Percentiles rank a stretch among this genome's conserved stretches.
Conservation (phyloP, 2,797 vertebrate species). For the Hozukius guyotensis region DNA sequence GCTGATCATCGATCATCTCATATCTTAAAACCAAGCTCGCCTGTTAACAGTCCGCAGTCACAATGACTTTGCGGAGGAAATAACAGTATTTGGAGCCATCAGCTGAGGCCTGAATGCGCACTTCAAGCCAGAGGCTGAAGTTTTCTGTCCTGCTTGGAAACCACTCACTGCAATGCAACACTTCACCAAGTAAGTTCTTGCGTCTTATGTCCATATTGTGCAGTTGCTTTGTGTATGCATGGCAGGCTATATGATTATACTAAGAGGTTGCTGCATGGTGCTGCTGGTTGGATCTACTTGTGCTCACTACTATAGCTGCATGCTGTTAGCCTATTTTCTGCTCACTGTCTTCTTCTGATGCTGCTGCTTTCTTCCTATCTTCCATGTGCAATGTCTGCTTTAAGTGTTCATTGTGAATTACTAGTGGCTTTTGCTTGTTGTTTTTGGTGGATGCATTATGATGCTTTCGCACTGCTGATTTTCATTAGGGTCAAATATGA, state of each 20-base stretch:
- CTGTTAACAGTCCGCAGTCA: no score
- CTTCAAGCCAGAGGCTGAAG: fast-evolving
- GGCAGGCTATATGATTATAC: background rate
- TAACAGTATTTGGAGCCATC: background rate
- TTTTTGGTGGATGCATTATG: background rate
- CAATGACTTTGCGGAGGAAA: background rate
- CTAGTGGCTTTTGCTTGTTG: background rate
- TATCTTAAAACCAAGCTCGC: background rate
- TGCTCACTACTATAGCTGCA: no score
- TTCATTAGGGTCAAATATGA: background rate
- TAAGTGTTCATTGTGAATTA: background rate
- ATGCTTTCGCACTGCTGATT: background rate
- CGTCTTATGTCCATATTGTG: background rate
- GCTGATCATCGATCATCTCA: no score
- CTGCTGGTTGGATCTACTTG: background rate
- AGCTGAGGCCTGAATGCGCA: background rate
- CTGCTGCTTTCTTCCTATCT: background rate
- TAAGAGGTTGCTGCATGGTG: background rate
- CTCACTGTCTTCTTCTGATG: background rate
- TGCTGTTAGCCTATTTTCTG: background rate
- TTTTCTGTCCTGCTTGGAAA: background rate
- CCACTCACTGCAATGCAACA: background rate
- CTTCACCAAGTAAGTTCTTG: background rate
- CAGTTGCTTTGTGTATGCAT: background rate
- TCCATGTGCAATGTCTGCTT: background rate